These are phyloP conservation scores for Urosaurus nigricauda DNA, from an alignment of 2,797 vertebrate species.

Conservation along the genomic window DNA sequence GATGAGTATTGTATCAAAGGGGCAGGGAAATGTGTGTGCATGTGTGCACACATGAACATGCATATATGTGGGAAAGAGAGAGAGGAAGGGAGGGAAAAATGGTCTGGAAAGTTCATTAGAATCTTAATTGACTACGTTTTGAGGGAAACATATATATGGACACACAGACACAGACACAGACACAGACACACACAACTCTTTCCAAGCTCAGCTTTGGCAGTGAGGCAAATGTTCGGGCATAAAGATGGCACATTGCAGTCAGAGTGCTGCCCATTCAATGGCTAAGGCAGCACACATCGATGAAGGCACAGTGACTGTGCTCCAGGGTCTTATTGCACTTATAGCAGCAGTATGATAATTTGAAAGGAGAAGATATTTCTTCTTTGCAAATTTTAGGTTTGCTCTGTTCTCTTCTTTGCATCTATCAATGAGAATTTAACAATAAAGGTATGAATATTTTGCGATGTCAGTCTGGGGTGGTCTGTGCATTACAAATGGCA, in stretches of 20 bases:
- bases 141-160: constrained; percentile 53
- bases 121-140: constrained; percentile 69
- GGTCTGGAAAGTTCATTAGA: neutral
- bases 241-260: constrained; percentile 66
- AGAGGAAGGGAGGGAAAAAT: neutral
- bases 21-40: neutral
- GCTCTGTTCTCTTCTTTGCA: neutral
- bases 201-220: constrained; percentile 55
- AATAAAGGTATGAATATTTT: neutral
- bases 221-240: constrained; percentile 61
- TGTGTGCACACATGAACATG: neutral
- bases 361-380: neutral
- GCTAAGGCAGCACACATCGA: constrained; percentile 61
- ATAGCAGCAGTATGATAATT: constrained; percentile 48
- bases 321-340: constrained; percentile 66
- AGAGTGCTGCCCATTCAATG: constrained; percentile 71
- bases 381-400: neutral
- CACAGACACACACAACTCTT: constrained; percentile 7
- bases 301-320: constrained; percentile 58
- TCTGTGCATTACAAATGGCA: neutral
- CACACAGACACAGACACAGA: constrained; percentile 43
- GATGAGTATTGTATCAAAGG: neutral
- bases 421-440: neutral
- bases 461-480: neutral
- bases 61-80: too few relatives aligned